Conservation (phyloP, 2,113 vertebrate genomes). For the Pluvialis apricaria region DNA sequence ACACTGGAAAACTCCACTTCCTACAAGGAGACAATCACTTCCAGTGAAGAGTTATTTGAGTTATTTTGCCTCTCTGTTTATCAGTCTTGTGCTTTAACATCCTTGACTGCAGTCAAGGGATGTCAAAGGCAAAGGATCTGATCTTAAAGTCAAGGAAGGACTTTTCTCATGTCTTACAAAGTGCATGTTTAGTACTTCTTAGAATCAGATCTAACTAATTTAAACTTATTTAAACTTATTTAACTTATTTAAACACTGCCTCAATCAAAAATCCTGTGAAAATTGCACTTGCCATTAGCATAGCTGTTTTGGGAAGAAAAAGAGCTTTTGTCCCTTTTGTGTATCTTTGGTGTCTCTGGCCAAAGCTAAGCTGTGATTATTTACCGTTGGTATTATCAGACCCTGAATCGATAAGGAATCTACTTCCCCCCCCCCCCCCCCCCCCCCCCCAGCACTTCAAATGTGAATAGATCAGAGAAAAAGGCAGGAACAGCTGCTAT, state of each 20-base stretch:
- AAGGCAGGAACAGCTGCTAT: slow-evolving; percentile 10
- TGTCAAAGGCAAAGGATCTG: neutral
- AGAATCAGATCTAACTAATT: neutral
- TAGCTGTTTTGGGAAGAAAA: neutral
- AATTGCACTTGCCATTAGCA: neutral
- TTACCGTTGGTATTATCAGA: neutral
- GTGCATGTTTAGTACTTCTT: neutral
- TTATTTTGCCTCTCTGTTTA: neutral
- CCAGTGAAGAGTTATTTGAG: neutral
- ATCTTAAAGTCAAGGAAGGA: neutral
- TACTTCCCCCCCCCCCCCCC: too few relatives aligned
- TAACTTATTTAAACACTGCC: neutral
- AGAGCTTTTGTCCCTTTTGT: neutral
- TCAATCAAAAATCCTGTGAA: neutral
- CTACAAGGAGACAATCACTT: neutral
- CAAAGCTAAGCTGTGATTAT: neutral
- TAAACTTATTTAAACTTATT: neutral
- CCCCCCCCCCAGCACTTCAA: neutral
- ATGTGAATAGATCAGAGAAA: neutral
- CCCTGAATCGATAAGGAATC: neutral
- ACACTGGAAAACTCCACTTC: neutral
- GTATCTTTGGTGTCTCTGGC: neutral
- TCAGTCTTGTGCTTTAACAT: neutral
- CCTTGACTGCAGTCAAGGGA: neutral
- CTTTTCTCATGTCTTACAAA: neutral